Percentiles rank a stretch among this genome's conserved stretches.
Evolutionary conservation across 2,888 invertebrate species (phyloP).

Genomic region (Digitonthophagus gazella): DNA sequence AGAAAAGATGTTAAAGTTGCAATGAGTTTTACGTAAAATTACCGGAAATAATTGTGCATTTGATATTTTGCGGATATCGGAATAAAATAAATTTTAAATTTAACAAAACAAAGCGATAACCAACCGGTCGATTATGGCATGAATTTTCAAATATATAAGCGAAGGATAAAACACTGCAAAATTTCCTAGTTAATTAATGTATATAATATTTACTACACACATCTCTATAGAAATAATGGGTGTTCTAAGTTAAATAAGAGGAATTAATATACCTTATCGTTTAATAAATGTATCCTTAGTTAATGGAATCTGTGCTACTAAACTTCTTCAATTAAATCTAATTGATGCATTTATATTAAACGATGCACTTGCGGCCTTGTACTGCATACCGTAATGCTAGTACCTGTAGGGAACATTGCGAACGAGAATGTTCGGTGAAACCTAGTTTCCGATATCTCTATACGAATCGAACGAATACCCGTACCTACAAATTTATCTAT

Average conservation of each 20-base stretch:
- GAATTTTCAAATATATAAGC: no score
- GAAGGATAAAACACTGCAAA: no score
- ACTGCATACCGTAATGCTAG: background rate
- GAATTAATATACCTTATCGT: background rate
- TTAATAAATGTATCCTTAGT: background rate
- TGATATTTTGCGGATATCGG: no score
- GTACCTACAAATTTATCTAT: background rate
- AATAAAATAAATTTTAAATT: no score
- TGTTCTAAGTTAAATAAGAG: background rate
- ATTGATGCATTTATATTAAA: background rate
- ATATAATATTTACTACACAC: no score
- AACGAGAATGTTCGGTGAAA: background rate
- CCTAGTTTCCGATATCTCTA: background rate
- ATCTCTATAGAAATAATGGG: no score
- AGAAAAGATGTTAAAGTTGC: no score
- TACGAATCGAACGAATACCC: background rate
- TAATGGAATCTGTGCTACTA: background rate
- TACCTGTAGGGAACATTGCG: background rate
- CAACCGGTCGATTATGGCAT: no score
- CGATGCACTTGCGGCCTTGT: background rate
- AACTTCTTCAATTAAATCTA: background rate
- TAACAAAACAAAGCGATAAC: no score
- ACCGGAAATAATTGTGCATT: no score
- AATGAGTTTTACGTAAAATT: no score
- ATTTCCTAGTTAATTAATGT: no score